phyloP scores from a whole-genome alignment of 2,797 vertebrate species.

The Rhynchonycteris naso region DNA sequence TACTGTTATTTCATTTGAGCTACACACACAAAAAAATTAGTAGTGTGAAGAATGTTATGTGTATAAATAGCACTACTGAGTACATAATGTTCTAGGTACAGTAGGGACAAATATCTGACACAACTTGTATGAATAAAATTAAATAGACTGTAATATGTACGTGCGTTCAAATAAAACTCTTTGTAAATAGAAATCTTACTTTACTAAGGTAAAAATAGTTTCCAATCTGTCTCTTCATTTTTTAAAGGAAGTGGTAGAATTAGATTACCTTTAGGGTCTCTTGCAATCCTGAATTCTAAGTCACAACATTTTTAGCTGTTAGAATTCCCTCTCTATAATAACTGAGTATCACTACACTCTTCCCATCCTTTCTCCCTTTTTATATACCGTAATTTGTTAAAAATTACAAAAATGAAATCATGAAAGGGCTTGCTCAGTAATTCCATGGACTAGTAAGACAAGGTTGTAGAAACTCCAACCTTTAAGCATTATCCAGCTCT shows the following conservation, averaged over 20 bases:
- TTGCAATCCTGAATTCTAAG: slow-evolving; percentile 28
- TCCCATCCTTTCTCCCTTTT: background rate
- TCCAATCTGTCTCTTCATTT: slow-evolving; percentile 62
- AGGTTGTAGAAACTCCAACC: background rate
- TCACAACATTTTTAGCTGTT: slow-evolving; percentile 27
- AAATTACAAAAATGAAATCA: slow-evolving; percentile 49
- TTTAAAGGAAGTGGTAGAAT: slow-evolving; percentile 56
- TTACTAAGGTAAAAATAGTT: no score
- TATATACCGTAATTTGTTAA: background rate
- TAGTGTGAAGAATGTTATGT: slow-evolving; percentile 69
- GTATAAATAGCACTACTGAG: slow-evolving; percentile 80
- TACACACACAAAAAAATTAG: slow-evolving; percentile 61
- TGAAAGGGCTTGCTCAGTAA: background rate
- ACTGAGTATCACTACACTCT: background rate
- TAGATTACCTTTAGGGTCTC: background rate
- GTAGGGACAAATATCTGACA: slow-evolving; percentile 62
- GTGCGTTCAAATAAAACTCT: slow-evolving; percentile 43
- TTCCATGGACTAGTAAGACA: background rate
- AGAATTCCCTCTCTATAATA: background rate
- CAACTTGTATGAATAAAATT: slow-evolving; percentile 59
- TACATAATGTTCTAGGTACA: slow-evolving; percentile 61
- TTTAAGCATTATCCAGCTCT: background rate
- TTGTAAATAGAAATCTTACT: slow-evolving; percentile 45
- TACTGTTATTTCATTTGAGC: slow-evolving; percentile 53
- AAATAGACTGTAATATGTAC: slow-evolving; percentile 10